phyloP scores from a whole-genome alignment of 2,113 vertebrate genomes.

The Paradisaea rubra region DNA sequence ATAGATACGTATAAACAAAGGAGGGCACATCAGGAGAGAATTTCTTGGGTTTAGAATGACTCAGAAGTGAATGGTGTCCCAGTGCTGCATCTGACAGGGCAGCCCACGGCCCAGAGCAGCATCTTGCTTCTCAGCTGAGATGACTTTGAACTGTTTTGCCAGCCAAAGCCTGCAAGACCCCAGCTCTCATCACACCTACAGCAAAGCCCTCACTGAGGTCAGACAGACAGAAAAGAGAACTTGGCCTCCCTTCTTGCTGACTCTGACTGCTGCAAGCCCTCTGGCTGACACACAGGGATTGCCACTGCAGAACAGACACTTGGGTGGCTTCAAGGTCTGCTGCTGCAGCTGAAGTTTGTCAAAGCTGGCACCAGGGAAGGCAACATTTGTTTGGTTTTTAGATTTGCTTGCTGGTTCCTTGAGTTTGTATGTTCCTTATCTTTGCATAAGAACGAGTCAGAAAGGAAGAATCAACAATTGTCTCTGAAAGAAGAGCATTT shows the following conservation, averaged over 20 bases:
- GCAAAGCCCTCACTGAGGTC: background rate
- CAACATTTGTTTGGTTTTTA: background rate
- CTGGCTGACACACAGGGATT: background rate
- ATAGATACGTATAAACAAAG: background rate
- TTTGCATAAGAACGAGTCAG: background rate
- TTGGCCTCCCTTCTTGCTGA: background rate
- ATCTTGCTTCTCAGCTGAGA: background rate
- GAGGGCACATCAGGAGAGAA: background rate
- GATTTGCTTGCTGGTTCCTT: background rate
- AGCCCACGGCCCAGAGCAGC: background rate
- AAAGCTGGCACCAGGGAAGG: background rate
- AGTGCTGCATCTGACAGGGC: background rate
- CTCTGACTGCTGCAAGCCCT: background rate
- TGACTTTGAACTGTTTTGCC: background rate
- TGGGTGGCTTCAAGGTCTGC: background rate
- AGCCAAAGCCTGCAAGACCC: background rate
- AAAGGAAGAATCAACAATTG: background rate
- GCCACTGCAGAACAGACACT: background rate
- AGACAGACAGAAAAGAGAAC: background rate
- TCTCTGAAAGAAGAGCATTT: background rate
- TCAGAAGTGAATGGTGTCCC: background rate
- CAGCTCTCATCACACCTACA: background rate
- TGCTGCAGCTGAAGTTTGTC: background rate
- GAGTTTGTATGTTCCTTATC: background rate
- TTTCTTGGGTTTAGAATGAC: background rate